Conservation (phyloP, 2,797 vertebrate genomes). For the Epinephelus awoara region DNA sequence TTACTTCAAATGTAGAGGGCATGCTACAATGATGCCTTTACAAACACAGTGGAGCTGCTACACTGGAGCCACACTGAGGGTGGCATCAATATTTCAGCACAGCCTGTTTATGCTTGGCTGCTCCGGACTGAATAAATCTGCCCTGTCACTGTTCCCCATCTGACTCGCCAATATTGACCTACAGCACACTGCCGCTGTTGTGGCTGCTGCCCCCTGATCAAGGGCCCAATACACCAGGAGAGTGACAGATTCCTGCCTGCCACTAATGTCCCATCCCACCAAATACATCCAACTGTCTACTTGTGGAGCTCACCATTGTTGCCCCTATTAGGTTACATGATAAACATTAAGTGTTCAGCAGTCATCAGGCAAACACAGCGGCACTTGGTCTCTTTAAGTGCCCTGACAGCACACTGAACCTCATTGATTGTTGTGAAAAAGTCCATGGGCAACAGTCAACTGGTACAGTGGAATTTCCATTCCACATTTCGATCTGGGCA, state of each 20-base stretch:
- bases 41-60: slow-evolving; percentile 20
- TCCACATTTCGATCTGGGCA: slow-evolving; percentile 48
- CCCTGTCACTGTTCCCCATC: slow-evolving; percentile 68
- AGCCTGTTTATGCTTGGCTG: slow-evolving; percentile 62
- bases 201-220: slow-evolving; percentile 1
- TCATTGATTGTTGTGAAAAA: slow-evolving; percentile 73
- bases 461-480: slow-evolving; percentile 77
- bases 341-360: background rate
- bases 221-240: background rate
- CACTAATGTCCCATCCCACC: background rate
- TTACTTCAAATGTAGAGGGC: background rate
- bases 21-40: background rate
- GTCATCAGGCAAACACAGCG: background rate
- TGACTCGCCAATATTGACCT: slow-evolving; percentile 64
- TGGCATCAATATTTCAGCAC: slow-evolving; percentile 80
- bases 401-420: slow-evolving; percentile 27
- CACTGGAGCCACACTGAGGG: slow-evolving; percentile 24
- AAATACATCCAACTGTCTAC: background rate
- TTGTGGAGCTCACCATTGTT: background rate
- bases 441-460: slow-evolving; percentile 66
- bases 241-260: background rate
- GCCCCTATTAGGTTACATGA: background rate
- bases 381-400: slow-evolving; percentile 12
- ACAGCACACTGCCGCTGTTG: slow-evolving; percentile 5
- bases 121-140: slow-evolving; percentile 71